Conservation (phyloP, 2,888 invertebrate species). For the Eudasyphora cyanicolor region DNA sequence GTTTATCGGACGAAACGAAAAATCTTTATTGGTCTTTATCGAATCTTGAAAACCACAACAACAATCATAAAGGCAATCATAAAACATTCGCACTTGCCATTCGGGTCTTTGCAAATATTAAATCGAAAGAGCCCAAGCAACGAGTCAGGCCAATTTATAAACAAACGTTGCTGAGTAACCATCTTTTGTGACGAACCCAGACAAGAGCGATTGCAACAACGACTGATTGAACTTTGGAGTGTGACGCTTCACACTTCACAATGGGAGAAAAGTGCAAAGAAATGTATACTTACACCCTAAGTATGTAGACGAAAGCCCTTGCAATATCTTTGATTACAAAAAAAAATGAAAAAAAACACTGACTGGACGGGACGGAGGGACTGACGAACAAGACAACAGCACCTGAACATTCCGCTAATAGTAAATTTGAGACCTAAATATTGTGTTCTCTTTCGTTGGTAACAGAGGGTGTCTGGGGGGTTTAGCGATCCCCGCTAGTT, state of each 20-base stretch:
- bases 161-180: slow-evolving; percentile 14
- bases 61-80: too few relatives aligned
- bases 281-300: background rate
- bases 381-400: too few relatives aligned
- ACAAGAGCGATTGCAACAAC: slow-evolving; percentile 23
- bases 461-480: too few relatives aligned
- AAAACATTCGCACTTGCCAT: background rate
- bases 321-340: background rate
- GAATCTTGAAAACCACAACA: too few relatives aligned
- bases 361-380: background rate
- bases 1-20: background rate
- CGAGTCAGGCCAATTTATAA: background rate
- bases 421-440: background rate
- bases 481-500: too few relatives aligned
- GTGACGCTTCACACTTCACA: slow-evolving; percentile 48
- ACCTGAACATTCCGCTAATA: background rate
- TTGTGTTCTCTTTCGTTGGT: too few relatives aligned
- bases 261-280: background rate
- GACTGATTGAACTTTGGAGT: slow-evolving; percentile 59
- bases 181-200: slow-evolving; percentile 16
- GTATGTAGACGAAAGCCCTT: background rate
- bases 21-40: too few relatives aligned
- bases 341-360: background rate
- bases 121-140: too few relatives aligned
- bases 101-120: background rate